Evolutionary conservation across 2,797 vertebrate genomes (phyloP), one percentile per base, ranked within the genome.

Genomic region (Heterohyrax brucei): DNA sequence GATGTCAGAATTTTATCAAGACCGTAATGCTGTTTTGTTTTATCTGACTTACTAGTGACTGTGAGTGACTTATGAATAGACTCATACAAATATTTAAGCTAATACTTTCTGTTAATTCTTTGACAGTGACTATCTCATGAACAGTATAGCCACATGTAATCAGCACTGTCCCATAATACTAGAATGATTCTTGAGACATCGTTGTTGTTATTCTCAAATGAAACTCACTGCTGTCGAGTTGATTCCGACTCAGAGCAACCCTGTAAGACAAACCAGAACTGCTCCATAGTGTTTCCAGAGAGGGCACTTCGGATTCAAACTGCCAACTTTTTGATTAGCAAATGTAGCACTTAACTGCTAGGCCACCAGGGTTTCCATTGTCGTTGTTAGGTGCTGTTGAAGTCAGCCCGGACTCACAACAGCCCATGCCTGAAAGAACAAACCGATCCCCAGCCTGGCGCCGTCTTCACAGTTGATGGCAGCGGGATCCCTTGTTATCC

Each of bases 1-100:
- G 72, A 50, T 62, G 12, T n/a, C 91, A 28, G 33, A 24, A 81
- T 62, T 94, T 86, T 91, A 86, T 82, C 39, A 94, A 91, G 68
- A 68, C n/a, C 61, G 48, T 1, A 16, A 46, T 75, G 30, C 24
- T 89, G 4, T 91, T 93, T 96, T 89, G 87, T 89, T 91, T 76
- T n/a, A 62, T 68, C 50, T 68, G 80, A 44, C 90, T 83, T 80
- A 48, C 90, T 39, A 39, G 39, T 39, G 3, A 39, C 39, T 39
- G 39, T 39, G 39, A 39, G 39, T 68, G 80, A 44, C 90, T 83
- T 83, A 59, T 56, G 24, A 46, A 61, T n/a, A 79, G 77, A 75
- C 7, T 19, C 89, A 46, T 9, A 88, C 81, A 90, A 72, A 16
- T 10, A 81, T 82, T 72, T 39, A 66, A 89, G 87, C 26, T 70